Conservation (phyloP, 1,140 invertebrate genomes). For the Sarcophaga bullata region DNA sequence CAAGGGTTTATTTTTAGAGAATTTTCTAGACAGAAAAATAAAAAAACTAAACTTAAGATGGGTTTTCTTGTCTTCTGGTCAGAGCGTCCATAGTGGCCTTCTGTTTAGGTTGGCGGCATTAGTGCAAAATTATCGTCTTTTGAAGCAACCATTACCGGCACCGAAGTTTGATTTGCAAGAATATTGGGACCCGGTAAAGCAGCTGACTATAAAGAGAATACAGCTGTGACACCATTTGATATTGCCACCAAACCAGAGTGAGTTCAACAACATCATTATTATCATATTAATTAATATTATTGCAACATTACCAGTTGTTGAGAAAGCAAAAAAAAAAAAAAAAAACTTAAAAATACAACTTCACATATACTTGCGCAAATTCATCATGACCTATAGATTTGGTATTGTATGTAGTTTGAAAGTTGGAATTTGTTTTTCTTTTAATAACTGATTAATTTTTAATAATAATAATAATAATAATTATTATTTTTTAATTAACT, state of each 20-base stretch:
- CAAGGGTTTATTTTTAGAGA: not conserved
- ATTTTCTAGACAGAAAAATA: not conserved
- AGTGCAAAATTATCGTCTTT: constrained; percentile 42
- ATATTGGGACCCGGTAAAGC: constrained; percentile 60
- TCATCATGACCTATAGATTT: too few relatives aligned
- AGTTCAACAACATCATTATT: constrained; percentile 1
- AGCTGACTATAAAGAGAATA: constrained; percentile 54
- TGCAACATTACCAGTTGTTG: not conserved
- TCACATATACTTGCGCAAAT: too few relatives aligned
- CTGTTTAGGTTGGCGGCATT: constrained; percentile 26
- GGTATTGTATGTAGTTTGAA: too few relatives aligned
- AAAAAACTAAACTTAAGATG: not conserved
- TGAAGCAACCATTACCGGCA: constrained; percentile 54
- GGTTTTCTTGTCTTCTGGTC: constrained; percentile 23
- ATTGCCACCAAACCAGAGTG: constrained; percentile 41
- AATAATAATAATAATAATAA: too few relatives aligned
- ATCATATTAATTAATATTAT: too few relatives aligned
- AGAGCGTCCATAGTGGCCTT: constrained; percentile 7
- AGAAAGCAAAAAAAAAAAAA: not conserved
- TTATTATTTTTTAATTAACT: too few relatives aligned
- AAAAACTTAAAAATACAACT: not conserved
- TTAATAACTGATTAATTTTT: too few relatives aligned
- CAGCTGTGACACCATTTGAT: constrained; percentile 43
- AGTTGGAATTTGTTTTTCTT: too few relatives aligned
- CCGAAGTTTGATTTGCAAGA: constrained; percentile 55